A percentile compares a stretch with the other conserved stretches of the same genome.
Conservation (phyloP, 2,113 vertebrate genomes). For the Chrysemys picta region DNA sequence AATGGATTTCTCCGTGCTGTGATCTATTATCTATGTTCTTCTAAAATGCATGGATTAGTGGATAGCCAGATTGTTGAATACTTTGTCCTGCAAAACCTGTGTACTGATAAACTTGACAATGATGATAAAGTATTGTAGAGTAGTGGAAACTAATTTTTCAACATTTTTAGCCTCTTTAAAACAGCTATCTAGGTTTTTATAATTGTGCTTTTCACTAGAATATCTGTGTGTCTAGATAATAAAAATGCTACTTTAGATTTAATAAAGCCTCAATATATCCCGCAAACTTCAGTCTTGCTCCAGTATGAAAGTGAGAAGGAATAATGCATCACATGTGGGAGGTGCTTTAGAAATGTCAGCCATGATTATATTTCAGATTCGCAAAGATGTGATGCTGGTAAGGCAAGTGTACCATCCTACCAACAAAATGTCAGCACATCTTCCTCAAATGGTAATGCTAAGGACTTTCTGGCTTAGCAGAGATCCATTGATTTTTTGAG, state of each 20-base stretch:
- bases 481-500: neutral
- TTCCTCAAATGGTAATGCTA: neutral
- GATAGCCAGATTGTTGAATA: constrained; percentile 64
- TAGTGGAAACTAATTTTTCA: neutral
- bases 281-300: neutral
- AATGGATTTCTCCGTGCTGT: neutral
- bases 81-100: constrained; percentile 30
- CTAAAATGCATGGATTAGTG: neutral
- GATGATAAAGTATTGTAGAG: neutral
- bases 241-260: neutral
- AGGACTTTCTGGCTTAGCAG: neutral
- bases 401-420: neutral
- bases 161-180: neutral
- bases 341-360: neutral
- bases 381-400: neutral
- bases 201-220: neutral
- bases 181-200: neutral
- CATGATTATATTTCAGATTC: neutral
- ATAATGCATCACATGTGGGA: neutral
- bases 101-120: neutral
- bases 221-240: neutral
- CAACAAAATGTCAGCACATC: neutral
- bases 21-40: neutral
- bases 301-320: neutral
- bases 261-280: neutral